Evolutionary conservation across 2,797 vertebrate genomes (phyloP).

Genomic region (Garrulus glandarius): DNA sequence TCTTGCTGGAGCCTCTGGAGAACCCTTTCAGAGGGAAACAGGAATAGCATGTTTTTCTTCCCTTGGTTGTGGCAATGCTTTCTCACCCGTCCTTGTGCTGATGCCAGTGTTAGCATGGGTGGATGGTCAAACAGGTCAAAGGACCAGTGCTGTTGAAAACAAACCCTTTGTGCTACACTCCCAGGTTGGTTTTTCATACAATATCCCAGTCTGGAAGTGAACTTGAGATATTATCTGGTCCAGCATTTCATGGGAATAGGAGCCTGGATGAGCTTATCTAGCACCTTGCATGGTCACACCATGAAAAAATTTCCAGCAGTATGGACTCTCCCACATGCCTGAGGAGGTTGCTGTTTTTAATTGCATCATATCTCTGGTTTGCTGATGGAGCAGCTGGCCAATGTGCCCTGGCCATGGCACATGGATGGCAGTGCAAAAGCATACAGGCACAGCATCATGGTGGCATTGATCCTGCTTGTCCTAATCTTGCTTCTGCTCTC

Average conservation of each 20-base stretch:
- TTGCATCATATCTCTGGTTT: neutral
- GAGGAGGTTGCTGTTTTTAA: neutral
- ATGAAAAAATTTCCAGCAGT: neutral
- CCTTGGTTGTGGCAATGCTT: neutral
- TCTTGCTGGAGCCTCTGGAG: neutral
- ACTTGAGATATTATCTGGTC: neutral
- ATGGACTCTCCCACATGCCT: neutral
- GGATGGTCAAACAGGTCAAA: neutral
- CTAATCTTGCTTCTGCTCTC: neutral
- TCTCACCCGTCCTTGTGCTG: neutral
- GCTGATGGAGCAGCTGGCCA: neutral
- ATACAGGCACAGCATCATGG: rapidly evolving
- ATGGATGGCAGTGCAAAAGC: neutral
- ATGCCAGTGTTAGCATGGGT: neutral
- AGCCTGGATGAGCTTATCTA: neutral
- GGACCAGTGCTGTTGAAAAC: neutral
- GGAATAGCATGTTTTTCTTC: neutral
- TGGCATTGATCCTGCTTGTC: neutral
- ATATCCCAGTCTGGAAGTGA: neutral
- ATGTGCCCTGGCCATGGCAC: rapidly evolving
- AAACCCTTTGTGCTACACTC: neutral
- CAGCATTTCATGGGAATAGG: rapidly evolving
- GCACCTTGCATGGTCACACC: neutral
- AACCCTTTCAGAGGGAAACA: neutral
- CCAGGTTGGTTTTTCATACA: neutral